Percentiles rank a stretch among this genome's conserved stretches.
Conservation (phyloP, 2,888 invertebrate species). For the Lithophane ornitopus region DNA sequence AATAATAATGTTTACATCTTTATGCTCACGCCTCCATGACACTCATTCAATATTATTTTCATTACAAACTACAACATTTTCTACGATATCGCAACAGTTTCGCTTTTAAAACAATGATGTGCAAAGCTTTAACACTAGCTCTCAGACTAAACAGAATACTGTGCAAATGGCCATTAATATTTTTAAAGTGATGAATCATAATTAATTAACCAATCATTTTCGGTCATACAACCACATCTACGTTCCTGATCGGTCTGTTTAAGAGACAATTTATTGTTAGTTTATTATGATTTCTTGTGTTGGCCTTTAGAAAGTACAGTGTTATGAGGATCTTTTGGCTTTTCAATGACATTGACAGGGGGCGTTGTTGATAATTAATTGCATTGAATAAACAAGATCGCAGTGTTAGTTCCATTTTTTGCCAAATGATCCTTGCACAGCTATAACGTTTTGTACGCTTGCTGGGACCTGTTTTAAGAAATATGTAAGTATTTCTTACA, state of each 20-base stretch:
- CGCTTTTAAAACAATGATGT: conserved; percentile 1
- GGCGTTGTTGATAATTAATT: not conserved
- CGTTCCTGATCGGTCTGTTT: not conserved
- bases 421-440: not conserved
- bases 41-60: conserved; percentile 37
- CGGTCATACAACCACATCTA: not conserved
- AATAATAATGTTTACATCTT: conserved; percentile 29
- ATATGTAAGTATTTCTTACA: not conserved
- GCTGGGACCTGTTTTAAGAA: not conserved
- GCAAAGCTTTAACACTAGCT: conserved; percentile 14
- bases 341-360: not conserved
- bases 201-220: conserved; percentile 3
- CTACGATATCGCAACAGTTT: not conserved
- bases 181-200: not conserved
- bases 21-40: conserved; percentile 58
- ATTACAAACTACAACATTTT: conserved; percentile 12
- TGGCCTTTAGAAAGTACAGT: not conserved
- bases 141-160: not conserved
- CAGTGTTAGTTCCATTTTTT: not conserved
- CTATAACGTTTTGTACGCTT: not conserved
- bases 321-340: not conserved
- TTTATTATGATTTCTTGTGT: conserved; percentile 13
- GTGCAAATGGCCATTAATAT: not conserved
- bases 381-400: not conserved
- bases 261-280: not conserved